Conservation (phyloP, 37 sponge, comb jelly and placozoan species). For the Halichondria panicea region DNA sequence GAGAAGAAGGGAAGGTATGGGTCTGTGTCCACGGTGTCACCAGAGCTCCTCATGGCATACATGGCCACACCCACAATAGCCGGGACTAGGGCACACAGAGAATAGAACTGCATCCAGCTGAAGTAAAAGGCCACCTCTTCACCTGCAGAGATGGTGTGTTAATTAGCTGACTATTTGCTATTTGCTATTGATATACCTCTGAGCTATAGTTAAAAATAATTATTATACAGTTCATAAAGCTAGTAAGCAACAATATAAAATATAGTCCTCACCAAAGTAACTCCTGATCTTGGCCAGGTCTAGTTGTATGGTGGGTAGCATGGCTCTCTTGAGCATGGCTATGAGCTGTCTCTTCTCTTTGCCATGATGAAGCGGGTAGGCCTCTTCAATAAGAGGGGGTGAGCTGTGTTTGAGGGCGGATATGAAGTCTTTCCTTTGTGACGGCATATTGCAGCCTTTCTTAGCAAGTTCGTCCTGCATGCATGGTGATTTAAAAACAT, state of each 20-base stretch:
- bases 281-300: slow-evolving; percentile 45
- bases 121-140: slow-evolving; percentile 76
- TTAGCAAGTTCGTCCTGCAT: too few relatives aligned
- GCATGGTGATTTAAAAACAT: too few relatives aligned
- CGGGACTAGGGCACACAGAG: slow-evolving; percentile 33
- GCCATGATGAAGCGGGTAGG: slow-evolving; percentile 48
- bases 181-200: not conserved
- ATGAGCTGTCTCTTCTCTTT: slow-evolving; percentile 4
- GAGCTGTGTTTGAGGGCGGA: slow-evolving; percentile 14
- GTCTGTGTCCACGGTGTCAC: slow-evolving; percentile 52
- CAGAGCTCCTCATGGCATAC: slow-evolving; percentile 42
- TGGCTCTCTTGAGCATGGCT: slow-evolving; percentile 17
- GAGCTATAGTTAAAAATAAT: too few relatives aligned
- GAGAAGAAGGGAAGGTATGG: slow-evolving; percentile 78
- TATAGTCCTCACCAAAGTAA: slow-evolving; percentile 68
- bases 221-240: not conserved
- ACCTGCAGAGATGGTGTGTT: too few relatives aligned
- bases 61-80: slow-evolving; percentile 43
- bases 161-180: not conserved
- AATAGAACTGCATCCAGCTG: slow-evolving; percentile 80
- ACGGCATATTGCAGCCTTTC: too few relatives aligned
- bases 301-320: slow-evolving; percentile 37
- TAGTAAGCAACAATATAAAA: not conserved
- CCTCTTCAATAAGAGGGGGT: slow-evolving; percentile 37
- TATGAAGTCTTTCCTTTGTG: slow-evolving; percentile 41